These are phyloP conservation scores for Chelon labrosus DNA, from an alignment of 2,797 vertebrate genomes.

Conservation along the genomic window DNA sequence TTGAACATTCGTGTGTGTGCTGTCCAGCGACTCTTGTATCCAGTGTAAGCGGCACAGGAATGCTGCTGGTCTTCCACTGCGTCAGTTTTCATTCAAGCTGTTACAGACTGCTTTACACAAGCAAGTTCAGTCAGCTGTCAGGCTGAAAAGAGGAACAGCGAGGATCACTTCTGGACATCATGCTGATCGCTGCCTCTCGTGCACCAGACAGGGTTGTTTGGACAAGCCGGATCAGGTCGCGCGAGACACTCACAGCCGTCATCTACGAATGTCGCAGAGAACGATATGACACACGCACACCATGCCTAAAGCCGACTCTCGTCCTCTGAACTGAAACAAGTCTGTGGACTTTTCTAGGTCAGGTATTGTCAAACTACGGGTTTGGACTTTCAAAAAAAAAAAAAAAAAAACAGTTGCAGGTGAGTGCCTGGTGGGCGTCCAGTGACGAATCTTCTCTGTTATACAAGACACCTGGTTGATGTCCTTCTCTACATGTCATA, in stretches of 20 bases:
- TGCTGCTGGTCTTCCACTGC: slow-evolving; percentile 17
- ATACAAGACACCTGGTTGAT: neutral
- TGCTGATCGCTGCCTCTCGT: slow-evolving; percentile 88
- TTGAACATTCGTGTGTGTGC: slow-evolving; percentile 10
- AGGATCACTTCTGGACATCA: slow-evolving; percentile 64
- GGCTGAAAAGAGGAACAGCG: slow-evolving; percentile 12
- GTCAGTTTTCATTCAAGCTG: slow-evolving; percentile 10
- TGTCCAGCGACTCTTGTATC: neutral
- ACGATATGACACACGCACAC: neutral
- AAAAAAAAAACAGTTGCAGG: neutral
- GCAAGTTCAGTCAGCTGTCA: neutral
- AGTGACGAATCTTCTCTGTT: neutral
- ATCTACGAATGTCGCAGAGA: neutral
- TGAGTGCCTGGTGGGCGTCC: neutral
- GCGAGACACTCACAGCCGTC: neutral
- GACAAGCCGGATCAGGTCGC: slow-evolving; percentile 1
- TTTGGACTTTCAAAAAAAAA: slow-evolving; percentile 17
- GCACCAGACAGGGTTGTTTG: slow-evolving; percentile 73
- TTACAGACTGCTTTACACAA: neutral
- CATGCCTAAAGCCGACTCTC: neutral
- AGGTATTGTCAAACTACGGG: slow-evolving; percentile 4
- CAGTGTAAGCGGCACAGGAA: neutral
- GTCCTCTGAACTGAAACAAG: slow-evolving; percentile 13
- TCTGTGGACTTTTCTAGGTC: slow-evolving; percentile 7
- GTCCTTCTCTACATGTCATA: neutral